Conservation (phyloP, 2,888 invertebrate species). For the Callosobruchus maculatus region DNA sequence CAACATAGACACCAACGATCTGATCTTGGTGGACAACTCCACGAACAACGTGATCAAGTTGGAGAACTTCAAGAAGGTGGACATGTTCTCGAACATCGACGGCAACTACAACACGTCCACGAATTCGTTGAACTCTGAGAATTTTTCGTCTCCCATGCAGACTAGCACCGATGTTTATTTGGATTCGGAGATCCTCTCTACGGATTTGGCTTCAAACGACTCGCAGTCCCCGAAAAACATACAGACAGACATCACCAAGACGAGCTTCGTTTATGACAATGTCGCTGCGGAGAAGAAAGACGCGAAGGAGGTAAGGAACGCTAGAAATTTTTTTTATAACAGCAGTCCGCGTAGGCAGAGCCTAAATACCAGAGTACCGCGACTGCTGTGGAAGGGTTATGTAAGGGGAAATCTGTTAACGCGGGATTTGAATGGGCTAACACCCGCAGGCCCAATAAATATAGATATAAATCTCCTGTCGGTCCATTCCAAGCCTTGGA, state of each 20-base stretch:
- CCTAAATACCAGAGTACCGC: too few species aligned
- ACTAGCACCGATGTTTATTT: constrained; percentile 50
- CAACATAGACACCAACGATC: constrained; percentile 31
- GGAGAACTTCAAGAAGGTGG: constrained; percentile 37
- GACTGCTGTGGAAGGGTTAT: too few species aligned
- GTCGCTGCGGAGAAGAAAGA: neutral
- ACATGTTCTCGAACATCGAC: constrained; percentile 31
- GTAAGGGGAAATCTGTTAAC: too few species aligned
- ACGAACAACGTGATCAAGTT: constrained; percentile 38
- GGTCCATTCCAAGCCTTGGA: too few species aligned
- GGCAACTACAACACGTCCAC: constrained; percentile 46
- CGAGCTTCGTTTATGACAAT: neutral
- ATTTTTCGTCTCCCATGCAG: constrained; percentile 52
- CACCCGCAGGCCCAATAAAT: too few species aligned
- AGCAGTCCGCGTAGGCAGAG: too few species aligned
- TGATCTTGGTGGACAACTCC: constrained; percentile 36
- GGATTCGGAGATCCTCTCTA: constrained; percentile 48
- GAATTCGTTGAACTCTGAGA: constrained; percentile 49
- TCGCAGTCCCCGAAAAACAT: constrained; percentile 48
- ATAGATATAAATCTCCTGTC: too few species aligned
- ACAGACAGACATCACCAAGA: constrained; percentile 15
- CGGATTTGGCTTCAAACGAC: constrained; percentile 47
- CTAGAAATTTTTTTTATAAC: too few species aligned
- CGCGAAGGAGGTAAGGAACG: constrained; percentile 8
- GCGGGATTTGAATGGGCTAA: too few species aligned